Base-by-base conservation (phyloP, 2,888 invertebrate species). In the Cryptocephalus primarius region DNA sequence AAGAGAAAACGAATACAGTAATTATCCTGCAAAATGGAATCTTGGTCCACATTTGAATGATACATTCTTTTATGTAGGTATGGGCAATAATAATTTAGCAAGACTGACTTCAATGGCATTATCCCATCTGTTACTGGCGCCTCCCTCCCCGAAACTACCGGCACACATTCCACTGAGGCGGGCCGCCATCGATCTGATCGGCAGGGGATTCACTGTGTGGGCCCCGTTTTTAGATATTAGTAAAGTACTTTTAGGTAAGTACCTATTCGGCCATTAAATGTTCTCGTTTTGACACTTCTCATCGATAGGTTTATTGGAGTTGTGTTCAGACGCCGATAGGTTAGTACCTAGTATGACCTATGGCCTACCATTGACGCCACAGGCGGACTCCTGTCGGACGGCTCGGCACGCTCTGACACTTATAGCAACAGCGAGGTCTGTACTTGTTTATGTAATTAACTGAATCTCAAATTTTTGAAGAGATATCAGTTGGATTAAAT, bases 131-230 rank as follows among this genome's bases (percentile, higher is more conserved):
- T 75, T 97, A 42, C 79, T 94, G 50, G 85, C 93, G 9, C 88
- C 92, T n/a, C 80, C 92, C 8, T 80, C 85, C 22, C 70, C 80
- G 1, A 85, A 88, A 56, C 75, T 96, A 50, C 95, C 95, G 0
- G 81, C 91, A 36, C 88, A 93, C 72, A 94, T 94, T 12, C 88
- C 96, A n/a, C 73, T 95, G 41, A 78, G 95, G 2, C 75, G 97
- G 50, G 97, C 99, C 9, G 96, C 97, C 1, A 93, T 99, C 40
- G 99, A 99, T 76, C 78, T 99, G 52, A 82, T 99, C 53, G 99
- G 99, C 0, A 79, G 97, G 40, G 96, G 96, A 4, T 99, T 97
- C 71, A 91, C 93, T 0, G 95, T 99, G 0, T 99, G 99, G 99
- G 97, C 99, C 66, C 97, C 97, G 0, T 96, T 97, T 68, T 71